Evolutionary conservation across 2,888 invertebrate species (phyloP), one percentile per base, ranked within the genome.

Genomic region (Bedellia somnulentella): DNA sequence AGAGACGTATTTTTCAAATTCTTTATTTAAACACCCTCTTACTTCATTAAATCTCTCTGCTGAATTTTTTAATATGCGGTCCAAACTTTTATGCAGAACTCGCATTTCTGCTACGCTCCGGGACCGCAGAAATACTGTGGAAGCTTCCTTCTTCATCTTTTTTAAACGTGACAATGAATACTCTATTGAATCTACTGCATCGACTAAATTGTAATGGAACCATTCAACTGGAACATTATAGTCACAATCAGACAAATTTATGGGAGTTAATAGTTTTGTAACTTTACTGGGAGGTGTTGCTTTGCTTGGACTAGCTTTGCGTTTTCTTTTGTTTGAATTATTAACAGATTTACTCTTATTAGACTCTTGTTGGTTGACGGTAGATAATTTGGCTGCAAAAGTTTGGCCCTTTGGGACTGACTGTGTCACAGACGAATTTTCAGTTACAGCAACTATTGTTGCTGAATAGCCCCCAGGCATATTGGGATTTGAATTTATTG

Each of bases 121-220:
- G 5, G 76, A 70, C 26, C 75, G 62, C 24, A 77, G 54, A 43
- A 68, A 71, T 32, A 67, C 42, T 1, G 68, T 58, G 4, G 62
- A 60, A 1, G 70, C 54, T 37, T 67, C 73, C 39, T 68, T 73
- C 35, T 79, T 80, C 21, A 82, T 46, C 39, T 71, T 71, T 17
- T 71, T 57, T 27, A 82, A 52, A 21, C 78, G 67, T 11, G 68
- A 55, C 13, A 80, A 53, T 4, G 82, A 66, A 49, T 80, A 81
- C 36, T 80, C 78, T 30, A 81, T 61, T 15, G 81, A 71, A 36
- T 80, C 77, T 15, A 78, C 67, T 1, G 81, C 78, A 40, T 80
- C 77, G 28, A 79, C 50, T 16, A 80, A 58, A 37, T 81, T 81
- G 40, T 78, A 80, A 34, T 80, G 67, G 42, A 73, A 81, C 81